Base-by-base conservation (phyloP, 1,140 invertebrate species). In the Penaeus vannamei region DNA sequence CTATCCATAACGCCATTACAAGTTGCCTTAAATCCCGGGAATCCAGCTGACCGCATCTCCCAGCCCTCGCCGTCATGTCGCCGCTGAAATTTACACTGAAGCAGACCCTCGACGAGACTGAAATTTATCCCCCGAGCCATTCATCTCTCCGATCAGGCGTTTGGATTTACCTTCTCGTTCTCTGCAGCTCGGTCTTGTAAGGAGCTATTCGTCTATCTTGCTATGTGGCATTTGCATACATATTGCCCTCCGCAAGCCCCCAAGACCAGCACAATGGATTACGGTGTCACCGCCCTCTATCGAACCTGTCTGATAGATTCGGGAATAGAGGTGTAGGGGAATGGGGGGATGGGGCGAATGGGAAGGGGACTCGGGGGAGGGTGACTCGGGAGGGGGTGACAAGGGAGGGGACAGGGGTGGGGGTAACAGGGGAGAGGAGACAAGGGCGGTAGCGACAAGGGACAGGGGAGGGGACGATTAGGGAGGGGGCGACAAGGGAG, bases 271-370 rank as follows among this genome's bases (percentile, higher is more conserved):
- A 20, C 79, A 81, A 81, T 81, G 79, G 79, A 81, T 81, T 81
- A 81, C 26, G 23, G 46, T 81, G 79, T 81, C 79, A 29, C 79
- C 79, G 79, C 79, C 79, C 79, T 17, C 79, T 59, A 81, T 81
- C 79, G 79, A 81, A 81, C 79, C 46, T 81, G 79, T 81, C 79
- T 59, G 79, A 81, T 81, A 81, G 79, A 81, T 81, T 81, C 32
- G 79, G 79, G 46, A 26, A 59, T 59, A n/a, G 60, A n/a, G 46
- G 79, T 29, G 79, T 23, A 59, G 60, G 46, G 10, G 42, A 29
- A 17, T 14, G 79, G 29, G 53, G 46, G 79, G 20, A 8, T 17
- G 22, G 46, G 19, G 14, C 19, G 2, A 46, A 36, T 42, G 36
- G 36, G 36, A 14, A 12, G n/a, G 23, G 46, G 23, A 5, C 19